phyloP scores from a whole-genome alignment of 2,888 invertebrate genomes.

The Cryptocheilus praepositus region DNA sequence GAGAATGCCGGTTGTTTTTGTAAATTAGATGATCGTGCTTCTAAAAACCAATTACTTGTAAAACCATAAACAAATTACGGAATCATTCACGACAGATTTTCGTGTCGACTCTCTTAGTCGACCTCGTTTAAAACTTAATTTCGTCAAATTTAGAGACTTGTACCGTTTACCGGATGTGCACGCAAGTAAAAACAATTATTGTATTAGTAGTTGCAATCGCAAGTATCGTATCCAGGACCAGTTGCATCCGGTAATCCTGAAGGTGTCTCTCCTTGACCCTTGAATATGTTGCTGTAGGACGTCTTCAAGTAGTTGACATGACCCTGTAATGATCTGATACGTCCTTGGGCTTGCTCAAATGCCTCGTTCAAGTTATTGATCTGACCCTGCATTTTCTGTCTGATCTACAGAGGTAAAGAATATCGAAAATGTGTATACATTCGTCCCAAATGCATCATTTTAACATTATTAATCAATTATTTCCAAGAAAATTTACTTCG shows the following conservation, averaged over 20 bases:
- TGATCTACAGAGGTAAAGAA: conserved; percentile 75
- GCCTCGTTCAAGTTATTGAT: conserved; percentile 82
- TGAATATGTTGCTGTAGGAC: conserved; percentile 70
- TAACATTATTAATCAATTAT: not conserved
- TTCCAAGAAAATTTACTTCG: conserved; percentile 72
- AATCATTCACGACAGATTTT: conserved; percentile 2
- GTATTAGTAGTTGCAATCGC: conserved; percentile 66
- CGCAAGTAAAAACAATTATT: not conserved
- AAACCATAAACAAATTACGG: conserved; percentile 5
- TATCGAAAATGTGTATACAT: not conserved
- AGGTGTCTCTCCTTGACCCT: conserved; percentile 57
- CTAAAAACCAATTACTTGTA: no score
- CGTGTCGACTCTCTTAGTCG: not conserved
- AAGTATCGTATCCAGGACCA: conserved; percentile 65
- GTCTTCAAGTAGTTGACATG: conserved; percentile 80
- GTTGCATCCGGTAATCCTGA: conserved; percentile 45
- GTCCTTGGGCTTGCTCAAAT: conserved; percentile 81
- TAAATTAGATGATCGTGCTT: not conserved
- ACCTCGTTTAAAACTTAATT: conserved; percentile 15
- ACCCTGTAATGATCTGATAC: conserved; percentile 80
- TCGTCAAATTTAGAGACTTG: not conserved
- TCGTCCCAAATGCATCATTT: not conserved
- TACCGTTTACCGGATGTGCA: no score
- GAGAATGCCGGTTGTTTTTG: not conserved
- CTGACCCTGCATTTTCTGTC: conserved; percentile 83